Percentiles rank a stretch among this genome's conserved stretches.
Conservation (phyloP, 2,797 vertebrate genomes). For the Cercopithecus hamlyni region DNA sequence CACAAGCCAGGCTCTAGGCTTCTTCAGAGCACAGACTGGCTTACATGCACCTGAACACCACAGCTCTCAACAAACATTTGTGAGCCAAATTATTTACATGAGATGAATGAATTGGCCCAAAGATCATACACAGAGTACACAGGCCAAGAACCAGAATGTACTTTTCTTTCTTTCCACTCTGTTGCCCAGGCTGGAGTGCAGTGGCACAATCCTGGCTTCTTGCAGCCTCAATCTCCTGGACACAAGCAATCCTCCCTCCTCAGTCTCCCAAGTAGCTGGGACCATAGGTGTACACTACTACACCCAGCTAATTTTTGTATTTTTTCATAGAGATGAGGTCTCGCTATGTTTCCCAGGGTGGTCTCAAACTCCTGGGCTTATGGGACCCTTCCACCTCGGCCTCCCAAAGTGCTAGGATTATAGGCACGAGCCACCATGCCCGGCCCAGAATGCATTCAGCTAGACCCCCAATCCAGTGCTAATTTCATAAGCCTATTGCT, state of each 20-base stretch:
- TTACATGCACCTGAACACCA: not conserved
- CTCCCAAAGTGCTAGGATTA: not conserved
- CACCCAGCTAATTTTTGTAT: not conserved
- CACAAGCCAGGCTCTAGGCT: not conserved
- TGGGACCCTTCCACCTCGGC: not conserved
- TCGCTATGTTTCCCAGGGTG: not conserved
- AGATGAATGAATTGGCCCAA: slow-evolving; percentile 13
- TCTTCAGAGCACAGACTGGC: not conserved
- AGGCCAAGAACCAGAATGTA: not conserved
- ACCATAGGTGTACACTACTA: not conserved
- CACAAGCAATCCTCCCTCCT: not conserved
- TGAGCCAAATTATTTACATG: not conserved
- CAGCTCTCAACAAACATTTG: not conserved
- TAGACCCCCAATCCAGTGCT: not conserved
- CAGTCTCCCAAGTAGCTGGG: not conserved
- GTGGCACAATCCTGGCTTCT: not conserved
- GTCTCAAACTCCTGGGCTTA: not conserved
- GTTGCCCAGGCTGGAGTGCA: too few species aligned
- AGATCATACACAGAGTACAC: slow-evolving; percentile 1
- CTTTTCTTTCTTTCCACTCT: not conserved
- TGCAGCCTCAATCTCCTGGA: not conserved
- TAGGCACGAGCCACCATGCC: not conserved
- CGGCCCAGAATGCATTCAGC: not conserved
- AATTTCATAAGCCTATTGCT: not conserved
- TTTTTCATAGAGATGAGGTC: not conserved